phyloP scores from a whole-genome alignment of 2,797 vertebrate genomes.

The Peromyscus nudipes region DNA sequence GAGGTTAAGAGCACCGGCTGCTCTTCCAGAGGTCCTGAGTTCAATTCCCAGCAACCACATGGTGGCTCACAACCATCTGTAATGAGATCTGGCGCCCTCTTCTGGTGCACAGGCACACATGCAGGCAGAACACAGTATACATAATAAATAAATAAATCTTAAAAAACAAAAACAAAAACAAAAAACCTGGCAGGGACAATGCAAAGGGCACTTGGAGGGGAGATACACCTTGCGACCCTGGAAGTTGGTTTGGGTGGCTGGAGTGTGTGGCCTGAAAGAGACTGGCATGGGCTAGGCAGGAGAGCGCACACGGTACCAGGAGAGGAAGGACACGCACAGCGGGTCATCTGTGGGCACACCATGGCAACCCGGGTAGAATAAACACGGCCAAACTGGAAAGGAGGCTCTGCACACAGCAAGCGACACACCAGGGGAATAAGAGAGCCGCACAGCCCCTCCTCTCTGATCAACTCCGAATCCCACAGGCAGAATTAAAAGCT shows the following conservation, averaged over 20 bases:
- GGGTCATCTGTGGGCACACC: neutral
- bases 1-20: too few relatives aligned
- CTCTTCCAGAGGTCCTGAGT: too few relatives aligned
- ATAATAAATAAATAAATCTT: too few relatives aligned
- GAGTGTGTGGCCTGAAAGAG: fast-evolving
- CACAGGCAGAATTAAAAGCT: neutral
- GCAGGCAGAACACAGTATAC: too few relatives aligned
- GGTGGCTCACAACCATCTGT: too few relatives aligned
- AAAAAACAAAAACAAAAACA: too few relatives aligned
- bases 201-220: fast-evolving
- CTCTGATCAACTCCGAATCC: neutral
- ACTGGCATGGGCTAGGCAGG: neutral
- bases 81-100: too few relatives aligned
- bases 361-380: neutral
- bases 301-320: neutral
- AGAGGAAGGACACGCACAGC: neutral
- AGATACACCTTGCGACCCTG: neutral
- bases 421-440: neutral
- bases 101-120: too few relatives aligned
- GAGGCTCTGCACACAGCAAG: neutral
- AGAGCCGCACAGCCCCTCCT: neutral
- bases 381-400: neutral
- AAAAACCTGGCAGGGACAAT: neutral
- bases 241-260: neutral
- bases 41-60: too few relatives aligned